Base-by-base conservation (phyloP, 2,797 vertebrate species). In the Esox masquinongy region DNA sequence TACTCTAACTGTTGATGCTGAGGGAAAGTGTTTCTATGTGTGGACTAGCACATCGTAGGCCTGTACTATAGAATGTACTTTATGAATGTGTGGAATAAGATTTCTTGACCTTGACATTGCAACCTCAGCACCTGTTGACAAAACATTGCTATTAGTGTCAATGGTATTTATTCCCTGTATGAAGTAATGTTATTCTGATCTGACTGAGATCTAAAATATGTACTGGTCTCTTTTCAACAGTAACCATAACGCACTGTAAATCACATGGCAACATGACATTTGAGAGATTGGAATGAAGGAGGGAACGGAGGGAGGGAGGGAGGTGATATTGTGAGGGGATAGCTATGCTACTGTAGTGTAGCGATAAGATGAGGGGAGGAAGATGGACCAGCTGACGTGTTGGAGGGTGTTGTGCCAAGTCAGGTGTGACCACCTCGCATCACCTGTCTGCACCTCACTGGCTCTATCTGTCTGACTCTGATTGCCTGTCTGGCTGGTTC, bases 361-460 rank as follows among this genome's bases (percentile, higher is more conserved):
- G 19, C 61, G 36, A 43, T 22, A 39, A 68, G 67, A 74, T 69
- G 49, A 36, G 34, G 68, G 72, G 67, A 69, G 49, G 24, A 47
- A 51, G 77, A 87, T 79, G 81, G 85, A 77, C 15, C 6, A 29
- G 76, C 73, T 82, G 84, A 87, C 87, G 86, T 87, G 87, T 88
- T 75, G 14, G 70, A 67, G 78, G 74, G 66, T 74, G 78, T 81
- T 84, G 66, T 82, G 90, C 80, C 83, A 78, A 84, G 84, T 86
- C 88, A 90, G 88, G 82, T 88, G 87, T 78, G 83, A 87, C 80
- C 79, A 85, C 80, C 80, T 84, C 59, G 59, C 63, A 34, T 89
- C 76, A 71, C 82, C 84, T 86, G 86, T 85, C 86, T 79, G 79
- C 83, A 76, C 84, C 82, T 88, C 90, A 80, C 81, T 83, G 88